These are phyloP conservation scores for Lapara coniferarum DNA, from an alignment of 2,888 invertebrate genomes.

Conservation along the genomic window DNA sequence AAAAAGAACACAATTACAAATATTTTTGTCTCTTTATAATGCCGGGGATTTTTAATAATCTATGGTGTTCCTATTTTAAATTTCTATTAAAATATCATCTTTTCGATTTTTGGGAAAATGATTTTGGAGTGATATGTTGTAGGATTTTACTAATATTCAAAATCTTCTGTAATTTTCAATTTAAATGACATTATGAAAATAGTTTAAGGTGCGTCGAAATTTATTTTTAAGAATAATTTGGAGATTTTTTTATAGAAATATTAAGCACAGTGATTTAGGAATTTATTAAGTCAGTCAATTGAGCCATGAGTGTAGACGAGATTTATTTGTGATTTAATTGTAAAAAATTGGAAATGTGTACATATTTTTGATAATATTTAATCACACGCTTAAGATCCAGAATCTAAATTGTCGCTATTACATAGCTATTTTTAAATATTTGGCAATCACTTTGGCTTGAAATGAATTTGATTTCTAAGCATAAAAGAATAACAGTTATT, in stretches of 20 bases:
- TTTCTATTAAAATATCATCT: slow-evolving; percentile 14
- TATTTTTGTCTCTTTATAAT: not conserved
- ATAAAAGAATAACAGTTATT: not conserved
- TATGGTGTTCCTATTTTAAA: slow-evolving; percentile 23
- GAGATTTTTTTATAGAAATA: not conserved
- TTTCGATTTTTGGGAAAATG: slow-evolving; percentile 11
- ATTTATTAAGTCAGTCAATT: slow-evolving; percentile 41
- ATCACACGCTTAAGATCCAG: not conserved
- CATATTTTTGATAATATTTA: not conserved
- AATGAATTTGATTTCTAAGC: slow-evolving; percentile 27
- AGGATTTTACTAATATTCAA: slow-evolving; percentile 29
- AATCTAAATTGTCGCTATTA: slow-evolving; percentile 4
- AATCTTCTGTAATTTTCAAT: slow-evolving; percentile 26
- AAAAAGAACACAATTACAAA: not conserved
- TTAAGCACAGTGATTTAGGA: slow-evolving; percentile 30
- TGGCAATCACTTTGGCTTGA: slow-evolving; percentile 73
- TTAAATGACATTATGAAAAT: slow-evolving; percentile 36
- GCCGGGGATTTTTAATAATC: not conserved
- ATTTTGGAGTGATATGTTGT: slow-evolving; percentile 40
- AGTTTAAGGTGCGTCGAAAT: slow-evolving; percentile 24
- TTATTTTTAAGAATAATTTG: not conserved
- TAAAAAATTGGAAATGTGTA: not conserved
- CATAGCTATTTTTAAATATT: slow-evolving; percentile 49
- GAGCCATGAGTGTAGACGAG: slow-evolving; percentile 5
- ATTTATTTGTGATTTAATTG: not conserved